Base-by-base conservation (phyloP, 2,113 vertebrate species). In the Formicarius rufipectus region DNA sequence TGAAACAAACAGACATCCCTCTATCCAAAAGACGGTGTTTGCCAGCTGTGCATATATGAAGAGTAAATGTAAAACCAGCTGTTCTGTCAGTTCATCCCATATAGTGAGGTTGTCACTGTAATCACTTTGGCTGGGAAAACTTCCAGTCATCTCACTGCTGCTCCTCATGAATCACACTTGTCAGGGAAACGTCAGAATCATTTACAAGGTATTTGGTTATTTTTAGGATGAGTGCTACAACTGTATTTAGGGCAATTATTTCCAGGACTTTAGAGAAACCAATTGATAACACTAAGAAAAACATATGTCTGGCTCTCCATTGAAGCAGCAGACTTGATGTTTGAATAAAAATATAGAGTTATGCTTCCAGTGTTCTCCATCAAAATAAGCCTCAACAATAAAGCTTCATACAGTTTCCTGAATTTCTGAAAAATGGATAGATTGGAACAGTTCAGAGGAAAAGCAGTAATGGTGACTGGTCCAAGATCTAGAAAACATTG, bases 51-150 rank as follows among this genome's bases (percentile, higher is more conserved):
- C 83, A 87, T 94, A 42, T 94, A 93, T 79, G 93, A 93, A 92
- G 86, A 96, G 68, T 95, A 96, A 94, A 94, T 94, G 92, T 84
- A 95, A 95, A 97, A 97, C 83, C 96, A 96, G 92, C 83, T 97
- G 96, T 94, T 95, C 79, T 89, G 86, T 89, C 92, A 81, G 90
- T 84, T 93, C 92, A 76, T 89, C 83, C 93, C 86, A 79, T 90
- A 95, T 53, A 94, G 76, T 58, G 76, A 95, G 83, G 83, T 84
- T 96, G 92, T 92, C 93, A 95, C 83, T 64, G 83, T 84, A 96
- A 95, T 94, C 80, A 92, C 69, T 95, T 95, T 95, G 88, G 64
- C 92, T 93, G 90, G 92, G 90, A 97, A 93, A 93, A 92, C 88
- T 96, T 96, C 95, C 92, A 96, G 86, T 82, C 90, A 78, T 87